Conservation (phyloP, 2,113 vertebrate genomes). For the Oceanites oceanicus region DNA sequence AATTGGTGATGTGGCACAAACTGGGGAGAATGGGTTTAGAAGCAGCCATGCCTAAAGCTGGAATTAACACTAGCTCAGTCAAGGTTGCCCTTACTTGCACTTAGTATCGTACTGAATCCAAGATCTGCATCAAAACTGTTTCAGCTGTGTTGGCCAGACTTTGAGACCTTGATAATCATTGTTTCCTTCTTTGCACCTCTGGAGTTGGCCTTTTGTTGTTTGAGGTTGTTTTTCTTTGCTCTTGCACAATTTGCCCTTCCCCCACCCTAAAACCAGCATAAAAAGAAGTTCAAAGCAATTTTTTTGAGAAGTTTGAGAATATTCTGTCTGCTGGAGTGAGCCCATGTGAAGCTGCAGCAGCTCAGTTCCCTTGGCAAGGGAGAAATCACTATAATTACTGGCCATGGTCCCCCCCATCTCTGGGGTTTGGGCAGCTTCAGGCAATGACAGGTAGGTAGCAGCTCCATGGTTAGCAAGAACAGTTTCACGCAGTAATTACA, state of each 20-base stretch:
- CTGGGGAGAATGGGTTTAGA: not conserved
- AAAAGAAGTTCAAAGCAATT: not conserved
- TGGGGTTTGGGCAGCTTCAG: not conserved
- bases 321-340: not conserved
- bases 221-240: not conserved
- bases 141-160: not conserved
- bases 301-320: not conserved
- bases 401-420: accelerated
- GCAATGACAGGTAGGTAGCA: not conserved
- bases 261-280: not conserved
- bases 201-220: not conserved
- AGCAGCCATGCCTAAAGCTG: not conserved
- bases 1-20: not conserved
- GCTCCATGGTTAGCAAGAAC: not conserved
- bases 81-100: not conserved
- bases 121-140: not conserved
- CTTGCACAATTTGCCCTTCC: not conserved
- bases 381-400: not conserved
- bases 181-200: not conserved
- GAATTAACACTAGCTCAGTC: not conserved
- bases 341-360: accelerated
- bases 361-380: not conserved
- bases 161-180: not conserved
- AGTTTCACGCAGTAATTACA: not conserved
- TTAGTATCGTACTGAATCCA: not conserved